Percentiles rank a stretch among this genome's conserved stretches.
These are phyloP conservation scores for Penaeus japonicus DNA, from an alignment of 1,140 invertebrate genomes.

Conservation along the genomic window DNA sequence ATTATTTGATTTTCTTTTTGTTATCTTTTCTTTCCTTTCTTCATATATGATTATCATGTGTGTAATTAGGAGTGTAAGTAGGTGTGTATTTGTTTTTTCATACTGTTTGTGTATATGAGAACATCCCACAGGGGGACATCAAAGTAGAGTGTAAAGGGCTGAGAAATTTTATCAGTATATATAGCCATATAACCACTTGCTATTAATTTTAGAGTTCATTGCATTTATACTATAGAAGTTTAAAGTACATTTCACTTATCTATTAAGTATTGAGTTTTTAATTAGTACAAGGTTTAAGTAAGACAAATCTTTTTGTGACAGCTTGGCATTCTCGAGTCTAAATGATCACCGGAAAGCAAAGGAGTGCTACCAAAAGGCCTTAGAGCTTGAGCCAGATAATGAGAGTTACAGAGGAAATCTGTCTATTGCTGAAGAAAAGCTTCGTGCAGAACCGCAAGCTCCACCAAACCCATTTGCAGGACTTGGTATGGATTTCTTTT, in stretches of 20 bases:
- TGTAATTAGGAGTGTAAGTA: too few species aligned
- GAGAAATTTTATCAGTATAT: too few species aligned
- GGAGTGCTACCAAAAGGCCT: slow-evolving; percentile 85
- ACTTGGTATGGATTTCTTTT: slow-evolving; percentile 17
- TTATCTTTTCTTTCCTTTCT: too few species aligned
- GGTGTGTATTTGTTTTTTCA: too few species aligned
- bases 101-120: too few species aligned
- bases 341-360: slow-evolving; percentile 83
- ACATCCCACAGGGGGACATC: too few species aligned
- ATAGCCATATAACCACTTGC: too few species aligned
- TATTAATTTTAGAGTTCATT: too few species aligned
- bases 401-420: slow-evolving; percentile 90
- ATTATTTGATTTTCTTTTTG: too few species aligned
- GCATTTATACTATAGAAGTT: too few species aligned
- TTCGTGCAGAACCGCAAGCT: slow-evolving; percentile 19
- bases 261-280: background rate
- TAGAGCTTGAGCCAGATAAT: slow-evolving; percentile 91
- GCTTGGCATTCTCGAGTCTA: slow-evolving; percentile 87
- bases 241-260: background rate
- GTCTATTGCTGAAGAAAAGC: slow-evolving; percentile 65
- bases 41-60: too few species aligned
- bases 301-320: slow-evolving; percentile 60
- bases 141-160: too few species aligned
- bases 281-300: background rate
- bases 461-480: slow-evolving; percentile 20